These are phyloP conservation scores for Calypte anna DNA, from an alignment of 2,113 vertebrate species.

Conservation along the genomic window DNA sequence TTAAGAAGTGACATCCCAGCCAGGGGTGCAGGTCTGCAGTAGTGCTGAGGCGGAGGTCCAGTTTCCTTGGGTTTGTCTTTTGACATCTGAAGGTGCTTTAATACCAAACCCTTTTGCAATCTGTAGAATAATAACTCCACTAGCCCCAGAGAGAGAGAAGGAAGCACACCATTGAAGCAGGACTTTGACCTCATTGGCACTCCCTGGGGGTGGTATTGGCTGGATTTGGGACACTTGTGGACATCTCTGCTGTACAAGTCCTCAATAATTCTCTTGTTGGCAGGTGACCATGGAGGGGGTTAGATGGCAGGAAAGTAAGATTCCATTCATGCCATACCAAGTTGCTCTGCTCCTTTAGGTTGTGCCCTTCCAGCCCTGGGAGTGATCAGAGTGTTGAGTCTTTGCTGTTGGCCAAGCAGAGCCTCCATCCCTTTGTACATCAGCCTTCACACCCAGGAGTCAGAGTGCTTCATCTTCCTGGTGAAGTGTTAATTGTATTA, in stretches of 20 bases:
- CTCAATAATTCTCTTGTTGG: neutral
- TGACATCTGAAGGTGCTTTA: neutral
- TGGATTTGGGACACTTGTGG: neutral
- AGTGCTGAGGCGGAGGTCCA: neutral
- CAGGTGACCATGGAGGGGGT: neutral
- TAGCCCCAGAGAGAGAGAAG: neutral
- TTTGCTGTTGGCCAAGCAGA: neutral
- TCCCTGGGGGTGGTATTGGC: too few relatives aligned
- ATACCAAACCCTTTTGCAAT: neutral
- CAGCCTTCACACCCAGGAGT: neutral
- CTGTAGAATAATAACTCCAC: neutral
- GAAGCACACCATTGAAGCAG: neutral
- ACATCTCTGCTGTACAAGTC: neutral
- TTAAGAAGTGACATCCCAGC: neutral
- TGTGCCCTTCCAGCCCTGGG: accelerated
- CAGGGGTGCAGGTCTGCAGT: neutral
- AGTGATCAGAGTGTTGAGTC: neutral
- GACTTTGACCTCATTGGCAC: neutral
- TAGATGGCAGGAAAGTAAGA: neutral
- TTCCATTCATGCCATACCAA: accelerated
- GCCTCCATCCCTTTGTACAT: neutral
- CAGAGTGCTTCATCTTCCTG: neutral
- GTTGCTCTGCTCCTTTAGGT: neutral
- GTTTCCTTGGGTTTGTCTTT: neutral
- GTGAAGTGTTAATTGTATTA: slow-evolving; percentile 22